Conservation (phyloP, 2,888 invertebrate genomes). For the Trilocha varians region DNA sequence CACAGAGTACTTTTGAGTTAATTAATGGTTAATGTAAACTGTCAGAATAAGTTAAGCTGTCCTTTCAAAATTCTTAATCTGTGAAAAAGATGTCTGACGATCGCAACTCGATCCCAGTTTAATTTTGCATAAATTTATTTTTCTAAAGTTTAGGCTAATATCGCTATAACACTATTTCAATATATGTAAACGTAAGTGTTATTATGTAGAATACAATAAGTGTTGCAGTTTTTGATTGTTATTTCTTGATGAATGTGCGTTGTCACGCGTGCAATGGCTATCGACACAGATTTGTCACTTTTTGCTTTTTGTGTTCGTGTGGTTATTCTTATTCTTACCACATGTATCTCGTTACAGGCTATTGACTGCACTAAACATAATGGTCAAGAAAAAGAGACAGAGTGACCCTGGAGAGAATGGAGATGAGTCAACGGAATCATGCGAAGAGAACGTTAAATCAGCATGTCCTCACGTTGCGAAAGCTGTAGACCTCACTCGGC, state of each 20-base stretch:
- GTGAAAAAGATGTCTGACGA: constrained; percentile 62
- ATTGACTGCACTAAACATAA: constrained; percentile 56
- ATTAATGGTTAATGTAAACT: too few species aligned
- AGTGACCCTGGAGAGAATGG: constrained; percentile 76
- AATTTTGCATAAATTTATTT: constrained; percentile 37
- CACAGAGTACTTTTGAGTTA: too few species aligned
- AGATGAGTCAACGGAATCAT: constrained; percentile 81
- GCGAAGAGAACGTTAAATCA: constrained; percentile 77
- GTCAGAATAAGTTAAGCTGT: too few species aligned
- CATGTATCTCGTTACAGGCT: constrained; percentile 68
- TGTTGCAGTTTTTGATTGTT: constrained; percentile 17
- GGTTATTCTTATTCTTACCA: constrained; percentile 70
- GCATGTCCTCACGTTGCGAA: constrained; percentile 81
- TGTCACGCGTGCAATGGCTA: constrained; percentile 71
- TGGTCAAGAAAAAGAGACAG: constrained; percentile 85
- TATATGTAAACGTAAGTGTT: constrained; percentile 60
- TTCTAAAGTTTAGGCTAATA: constrained; percentile 30
- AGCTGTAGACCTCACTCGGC: constrained; percentile 75
- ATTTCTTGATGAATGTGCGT: constrained; percentile 56
- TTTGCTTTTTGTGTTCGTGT: constrained; percentile 65
- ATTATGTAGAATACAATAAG: constrained; percentile 23
- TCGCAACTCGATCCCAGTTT: constrained; percentile 57
- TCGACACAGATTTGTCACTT: constrained; percentile 70
- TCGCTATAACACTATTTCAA: constrained; percentile 28
- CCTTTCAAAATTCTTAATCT: too few species aligned